A percentile compares a stretch with the other conserved stretches of the same genome.
Conservation (phyloP, 2,113 vertebrate species). For the Crotalus horridus region DNA sequence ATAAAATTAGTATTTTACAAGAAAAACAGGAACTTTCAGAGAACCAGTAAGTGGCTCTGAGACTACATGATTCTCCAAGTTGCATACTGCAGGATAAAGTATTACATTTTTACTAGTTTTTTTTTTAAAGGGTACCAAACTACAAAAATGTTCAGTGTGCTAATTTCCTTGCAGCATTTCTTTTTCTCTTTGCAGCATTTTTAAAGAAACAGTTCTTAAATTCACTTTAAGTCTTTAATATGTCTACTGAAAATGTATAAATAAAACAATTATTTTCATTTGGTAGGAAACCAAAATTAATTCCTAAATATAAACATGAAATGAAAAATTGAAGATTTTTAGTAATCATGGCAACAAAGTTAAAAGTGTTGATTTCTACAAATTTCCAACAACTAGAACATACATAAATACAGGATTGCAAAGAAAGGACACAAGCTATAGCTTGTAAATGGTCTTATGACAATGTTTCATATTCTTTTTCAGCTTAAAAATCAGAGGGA, state of each 20-base stretch:
- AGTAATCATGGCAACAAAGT: neutral
- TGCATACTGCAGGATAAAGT: neutral
- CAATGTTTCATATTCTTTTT: neutral
- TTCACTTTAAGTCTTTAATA: neutral
- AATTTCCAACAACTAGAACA: neutral
- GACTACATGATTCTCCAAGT: neutral
- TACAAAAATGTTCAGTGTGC: neutral
- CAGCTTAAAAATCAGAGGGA: neutral
- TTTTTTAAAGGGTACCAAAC: neutral
- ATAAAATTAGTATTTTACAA: neutral
- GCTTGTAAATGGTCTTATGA: neutral
- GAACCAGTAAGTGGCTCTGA: neutral
- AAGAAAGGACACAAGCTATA: neutral
- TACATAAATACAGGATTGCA: neutral
- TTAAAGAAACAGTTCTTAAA: neutral
- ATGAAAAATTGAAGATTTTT: neutral
- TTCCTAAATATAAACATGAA: neutral
- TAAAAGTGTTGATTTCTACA: neutral
- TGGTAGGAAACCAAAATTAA: neutral
- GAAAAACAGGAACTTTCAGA: neutral
- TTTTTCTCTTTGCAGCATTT: neutral
- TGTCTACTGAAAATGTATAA: neutral
- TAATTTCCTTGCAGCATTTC: neutral
- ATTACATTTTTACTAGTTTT: neutral
- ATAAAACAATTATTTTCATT: neutral